A percentile compares a stretch with the other conserved stretches of the same genome.
Conservation (phyloP, 2,888 invertebrate genomes). For the Agapostemon virescens region DNA sequence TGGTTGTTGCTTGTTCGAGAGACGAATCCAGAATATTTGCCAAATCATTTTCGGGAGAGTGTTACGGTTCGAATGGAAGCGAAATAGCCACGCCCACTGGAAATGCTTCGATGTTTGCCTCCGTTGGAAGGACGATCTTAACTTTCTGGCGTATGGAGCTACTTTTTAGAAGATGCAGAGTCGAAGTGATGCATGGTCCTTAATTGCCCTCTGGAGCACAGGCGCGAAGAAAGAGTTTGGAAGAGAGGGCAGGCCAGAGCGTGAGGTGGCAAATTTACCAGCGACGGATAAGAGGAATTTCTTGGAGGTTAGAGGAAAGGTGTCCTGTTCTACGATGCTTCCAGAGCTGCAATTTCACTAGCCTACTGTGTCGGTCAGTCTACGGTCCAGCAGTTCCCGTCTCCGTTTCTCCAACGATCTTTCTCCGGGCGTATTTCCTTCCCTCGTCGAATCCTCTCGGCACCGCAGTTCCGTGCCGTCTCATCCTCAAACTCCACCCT, state of each 20-base stretch:
- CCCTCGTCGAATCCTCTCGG: conserved; percentile 60
- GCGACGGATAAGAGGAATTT: conserved; percentile 28
- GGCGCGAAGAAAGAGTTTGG: background rate
- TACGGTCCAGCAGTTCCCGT: conserved; percentile 23
- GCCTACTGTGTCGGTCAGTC: conserved; percentile 65
- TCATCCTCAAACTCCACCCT: conserved; percentile 57
- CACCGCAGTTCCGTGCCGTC: conserved; percentile 56
- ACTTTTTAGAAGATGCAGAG: background rate
- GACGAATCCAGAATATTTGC: background rate
- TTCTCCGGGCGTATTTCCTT: conserved; percentile 29
- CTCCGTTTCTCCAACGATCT: conserved; percentile 13
- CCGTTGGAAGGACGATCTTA: background rate
- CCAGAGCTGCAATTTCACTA: conserved; percentile 68
- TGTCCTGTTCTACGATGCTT: conserved; percentile 46
- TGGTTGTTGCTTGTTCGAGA: background rate
- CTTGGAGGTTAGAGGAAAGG: conserved; percentile 38
- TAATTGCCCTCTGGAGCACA: background rate
- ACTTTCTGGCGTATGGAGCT: background rate
- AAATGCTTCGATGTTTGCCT: no score
- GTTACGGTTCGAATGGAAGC: background rate
- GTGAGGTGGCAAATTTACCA: background rate
- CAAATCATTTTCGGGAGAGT: background rate
- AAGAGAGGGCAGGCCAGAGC: background rate
- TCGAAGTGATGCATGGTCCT: background rate
- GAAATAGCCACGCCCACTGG: background rate